Percentiles rank a stretch among this genome's conserved stretches.
Conservation (phyloP, 2,113 vertebrate genomes). For the Rana temporaria region DNA sequence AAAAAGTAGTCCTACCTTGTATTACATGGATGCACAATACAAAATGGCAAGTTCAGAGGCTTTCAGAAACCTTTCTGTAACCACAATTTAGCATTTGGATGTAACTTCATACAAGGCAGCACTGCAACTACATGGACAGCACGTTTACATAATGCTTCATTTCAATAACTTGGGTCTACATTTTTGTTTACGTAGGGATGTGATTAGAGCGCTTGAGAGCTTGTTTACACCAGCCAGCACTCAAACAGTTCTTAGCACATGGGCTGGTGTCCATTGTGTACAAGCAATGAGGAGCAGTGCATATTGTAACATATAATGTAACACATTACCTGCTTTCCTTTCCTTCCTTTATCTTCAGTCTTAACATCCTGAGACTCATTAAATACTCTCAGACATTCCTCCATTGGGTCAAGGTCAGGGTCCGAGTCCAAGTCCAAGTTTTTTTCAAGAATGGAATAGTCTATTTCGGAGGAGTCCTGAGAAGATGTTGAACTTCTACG, state of each 20-base stretch:
- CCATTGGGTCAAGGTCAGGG: slow-evolving; percentile 94
- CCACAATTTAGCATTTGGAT: too few relatives aligned
- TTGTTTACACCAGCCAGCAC: too few relatives aligned
- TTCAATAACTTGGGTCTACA: neutral
- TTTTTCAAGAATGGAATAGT: slow-evolving; percentile 80
- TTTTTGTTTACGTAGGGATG: neutral
- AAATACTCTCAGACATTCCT: slow-evolving; percentile 95
- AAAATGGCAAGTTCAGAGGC: too few relatives aligned
- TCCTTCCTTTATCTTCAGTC: slow-evolving; percentile 91
- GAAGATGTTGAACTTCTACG: slow-evolving; percentile 59
- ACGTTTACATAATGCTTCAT: too few relatives aligned
- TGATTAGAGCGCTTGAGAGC: neutral
- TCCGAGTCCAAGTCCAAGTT: slow-evolving; percentile 72
- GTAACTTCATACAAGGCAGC: too few relatives aligned
- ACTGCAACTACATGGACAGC: too few relatives aligned
- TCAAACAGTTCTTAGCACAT: too few relatives aligned
- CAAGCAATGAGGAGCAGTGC: neutral
- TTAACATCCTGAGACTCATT: slow-evolving; percentile 94
- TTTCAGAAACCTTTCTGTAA: too few relatives aligned
- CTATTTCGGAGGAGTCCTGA: slow-evolving; percentile 66
- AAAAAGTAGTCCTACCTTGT: too few relatives aligned
- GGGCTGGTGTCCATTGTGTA: too few relatives aligned
- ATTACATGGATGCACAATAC: too few relatives aligned
- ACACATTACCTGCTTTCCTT: slow-evolving; percentile 84
- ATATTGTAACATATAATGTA: neutral